Evolutionary conservation across 2,797 vertebrate species (phyloP).

Genomic region (Hybognathus amarus): DNA sequence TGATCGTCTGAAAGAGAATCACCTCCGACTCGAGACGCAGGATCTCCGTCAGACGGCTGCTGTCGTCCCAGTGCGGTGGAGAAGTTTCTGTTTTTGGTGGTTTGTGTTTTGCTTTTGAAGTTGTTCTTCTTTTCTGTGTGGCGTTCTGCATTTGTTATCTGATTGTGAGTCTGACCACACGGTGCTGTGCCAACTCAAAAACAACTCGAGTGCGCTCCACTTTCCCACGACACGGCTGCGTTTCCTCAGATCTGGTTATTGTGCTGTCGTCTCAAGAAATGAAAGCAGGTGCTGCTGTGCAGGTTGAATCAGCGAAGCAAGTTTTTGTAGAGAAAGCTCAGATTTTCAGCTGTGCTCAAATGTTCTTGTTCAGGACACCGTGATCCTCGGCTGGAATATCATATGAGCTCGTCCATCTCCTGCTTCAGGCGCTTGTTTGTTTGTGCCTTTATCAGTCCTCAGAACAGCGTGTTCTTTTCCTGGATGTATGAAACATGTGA

Average conservation of each 20-base stretch:
- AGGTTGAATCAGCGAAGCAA: constrained; percentile 21
- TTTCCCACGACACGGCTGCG: neutral
- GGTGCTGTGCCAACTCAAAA: neutral
- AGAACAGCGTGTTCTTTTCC: neutral
- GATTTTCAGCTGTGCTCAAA: constrained; percentile 42
- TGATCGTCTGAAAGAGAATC: no score
- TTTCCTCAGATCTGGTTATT: neutral
- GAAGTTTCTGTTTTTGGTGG: neutral
- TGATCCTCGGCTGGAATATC: neutral
- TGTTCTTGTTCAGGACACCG: constrained; percentile 1
- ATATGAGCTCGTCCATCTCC: neutral
- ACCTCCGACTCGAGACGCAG: no score
- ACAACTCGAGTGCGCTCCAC: neutral
- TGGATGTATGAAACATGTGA: neutral
- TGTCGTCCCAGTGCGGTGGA: neutral
- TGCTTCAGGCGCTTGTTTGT: neutral
- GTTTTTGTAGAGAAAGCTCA: neutral
- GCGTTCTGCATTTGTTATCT: constrained; percentile 5
- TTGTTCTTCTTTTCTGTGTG: constrained; percentile 2
- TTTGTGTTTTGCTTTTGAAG: constrained; percentile 23
- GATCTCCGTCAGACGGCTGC: no score
- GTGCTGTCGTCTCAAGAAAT: neutral
- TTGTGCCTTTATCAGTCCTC: neutral
- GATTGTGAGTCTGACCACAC: constrained; percentile 9
- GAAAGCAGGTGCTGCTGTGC: constrained; percentile 42